Evolutionary conservation across 2,888 invertebrate genomes (phyloP).

Genomic region (Chrysolina oricalcia): DNA sequence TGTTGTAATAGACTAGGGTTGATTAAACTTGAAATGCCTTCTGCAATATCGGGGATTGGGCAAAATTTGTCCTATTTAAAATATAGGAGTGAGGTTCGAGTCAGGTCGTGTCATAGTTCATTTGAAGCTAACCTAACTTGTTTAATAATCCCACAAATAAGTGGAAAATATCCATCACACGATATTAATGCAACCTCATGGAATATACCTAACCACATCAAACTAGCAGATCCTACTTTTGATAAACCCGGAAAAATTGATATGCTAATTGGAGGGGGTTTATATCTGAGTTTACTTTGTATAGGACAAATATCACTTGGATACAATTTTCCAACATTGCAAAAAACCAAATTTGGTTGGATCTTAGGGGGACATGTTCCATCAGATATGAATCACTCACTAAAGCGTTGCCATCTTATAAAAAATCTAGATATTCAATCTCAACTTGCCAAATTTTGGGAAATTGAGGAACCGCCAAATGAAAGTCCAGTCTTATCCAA

Average conservation of each 20-base stretch:
- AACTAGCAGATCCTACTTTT: conserved; percentile 1
- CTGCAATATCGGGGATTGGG: conserved; percentile 6
- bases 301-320: neutral
- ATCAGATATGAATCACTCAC: neutral
- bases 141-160: neutral
- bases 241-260: neutral
- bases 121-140: neutral
- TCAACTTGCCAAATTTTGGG: conserved; percentile 19
- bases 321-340: neutral
- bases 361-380: neutral
- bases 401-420: neutral
- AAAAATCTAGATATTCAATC: neutral
- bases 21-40: neutral
- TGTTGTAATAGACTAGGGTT: conserved; percentile 1
- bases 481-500: neutral
- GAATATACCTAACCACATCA: conserved; percentile 2
- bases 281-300: neutral
- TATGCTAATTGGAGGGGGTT: neutral
- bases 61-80: neutral
- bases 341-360: conserved; percentile 13
- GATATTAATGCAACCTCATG: neutral
- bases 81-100: neutral
- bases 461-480: conserved; percentile 8
- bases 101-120: neutral
- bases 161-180: neutral